Evolutionary conservation across 2,113 vertebrate species (phyloP).

Genomic region (Eulemur rufifrons): DNA sequence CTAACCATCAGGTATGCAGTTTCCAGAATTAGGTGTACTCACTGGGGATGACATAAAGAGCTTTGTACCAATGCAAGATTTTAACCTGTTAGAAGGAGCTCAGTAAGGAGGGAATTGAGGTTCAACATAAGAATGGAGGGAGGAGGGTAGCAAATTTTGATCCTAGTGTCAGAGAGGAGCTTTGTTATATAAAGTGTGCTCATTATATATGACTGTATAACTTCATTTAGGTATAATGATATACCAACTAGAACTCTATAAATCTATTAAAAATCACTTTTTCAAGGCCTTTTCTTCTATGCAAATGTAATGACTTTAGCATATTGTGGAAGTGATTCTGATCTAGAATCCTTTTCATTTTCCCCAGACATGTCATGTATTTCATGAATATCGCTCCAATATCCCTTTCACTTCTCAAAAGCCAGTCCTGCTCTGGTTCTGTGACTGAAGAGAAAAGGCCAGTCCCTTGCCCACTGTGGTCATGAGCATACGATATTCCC

Average conservation of each 20-base stretch:
- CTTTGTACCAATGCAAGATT: slow-evolving; percentile 85
- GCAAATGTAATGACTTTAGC: not conserved
- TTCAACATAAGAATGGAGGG: not conserved
- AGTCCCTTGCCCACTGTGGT: not conserved
- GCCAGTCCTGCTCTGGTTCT: not conserved
- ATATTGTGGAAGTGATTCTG: not conserved
- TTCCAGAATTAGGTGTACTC: slow-evolving; percentile 84
- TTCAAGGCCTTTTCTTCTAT: not conserved
- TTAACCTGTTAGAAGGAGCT: slow-evolving; percentile 52
- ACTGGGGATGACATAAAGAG: slow-evolving; percentile 87
- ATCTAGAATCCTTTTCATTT: not conserved
- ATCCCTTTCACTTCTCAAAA: not conserved
- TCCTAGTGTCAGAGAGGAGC: not conserved
- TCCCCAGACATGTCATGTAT: not conserved
- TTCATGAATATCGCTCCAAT: not conserved
- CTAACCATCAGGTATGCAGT: slow-evolving; percentile 97
- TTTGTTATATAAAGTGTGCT: not conserved
- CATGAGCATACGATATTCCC: not conserved
- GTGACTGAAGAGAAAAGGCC: not conserved
- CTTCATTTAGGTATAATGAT: not conserved
- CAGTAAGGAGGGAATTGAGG: not conserved
- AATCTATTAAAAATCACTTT: not conserved
- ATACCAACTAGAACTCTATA: not conserved
- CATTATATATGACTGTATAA: not conserved
- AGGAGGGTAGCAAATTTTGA: not conserved